These are phyloP conservation scores for Nasonia oneida DNA, from an alignment of 2,888 invertebrate genomes.

Conservation along the genomic window DNA sequence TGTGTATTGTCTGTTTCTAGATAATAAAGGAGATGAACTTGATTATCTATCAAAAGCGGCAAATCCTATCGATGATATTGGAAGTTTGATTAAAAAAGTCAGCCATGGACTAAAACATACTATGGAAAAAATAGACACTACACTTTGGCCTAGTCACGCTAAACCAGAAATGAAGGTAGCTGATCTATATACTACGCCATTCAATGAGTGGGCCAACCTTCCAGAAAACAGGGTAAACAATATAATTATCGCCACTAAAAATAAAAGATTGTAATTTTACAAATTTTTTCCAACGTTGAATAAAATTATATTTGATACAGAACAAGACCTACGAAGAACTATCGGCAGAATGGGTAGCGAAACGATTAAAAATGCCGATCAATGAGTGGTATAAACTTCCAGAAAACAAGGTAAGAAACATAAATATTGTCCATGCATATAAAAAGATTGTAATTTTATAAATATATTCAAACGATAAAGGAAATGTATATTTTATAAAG, in stretches of 20 bases:
- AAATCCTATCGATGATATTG: slow-evolving; percentile 39
- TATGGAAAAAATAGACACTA: slow-evolving; percentile 22
- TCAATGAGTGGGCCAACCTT: not conserved
- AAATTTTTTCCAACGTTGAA: too few relatives aligned
- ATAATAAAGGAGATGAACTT: slow-evolving; percentile 15
- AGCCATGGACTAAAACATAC: slow-evolving; percentile 2
- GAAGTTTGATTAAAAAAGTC: slow-evolving; percentile 24
- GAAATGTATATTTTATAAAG: too few relatives aligned
- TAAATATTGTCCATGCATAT: too few relatives aligned
- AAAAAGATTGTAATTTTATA: too few relatives aligned
- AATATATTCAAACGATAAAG: too few relatives aligned
- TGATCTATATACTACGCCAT: slow-evolving; percentile 1
- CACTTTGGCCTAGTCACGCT: not conserved
- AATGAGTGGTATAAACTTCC: not conserved
- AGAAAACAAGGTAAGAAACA: not conserved
- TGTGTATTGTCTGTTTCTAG: slow-evolving; percentile 5
- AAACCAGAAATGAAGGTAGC: not conserved
- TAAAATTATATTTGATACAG: too few relatives aligned
- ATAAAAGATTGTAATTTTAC: too few relatives aligned
- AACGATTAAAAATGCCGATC: too few relatives aligned
- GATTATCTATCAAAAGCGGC: slow-evolving; percentile 53
- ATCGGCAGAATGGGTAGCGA: too few relatives aligned
- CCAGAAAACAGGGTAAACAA: not conserved
- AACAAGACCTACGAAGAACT: too few relatives aligned
- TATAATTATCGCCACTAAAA: not conserved